A percentile compares a stretch with the other conserved stretches of the same genome.
Conservation (phyloP, 2,113 vertebrate species). For the Oncorhynchus mykiss region DNA sequence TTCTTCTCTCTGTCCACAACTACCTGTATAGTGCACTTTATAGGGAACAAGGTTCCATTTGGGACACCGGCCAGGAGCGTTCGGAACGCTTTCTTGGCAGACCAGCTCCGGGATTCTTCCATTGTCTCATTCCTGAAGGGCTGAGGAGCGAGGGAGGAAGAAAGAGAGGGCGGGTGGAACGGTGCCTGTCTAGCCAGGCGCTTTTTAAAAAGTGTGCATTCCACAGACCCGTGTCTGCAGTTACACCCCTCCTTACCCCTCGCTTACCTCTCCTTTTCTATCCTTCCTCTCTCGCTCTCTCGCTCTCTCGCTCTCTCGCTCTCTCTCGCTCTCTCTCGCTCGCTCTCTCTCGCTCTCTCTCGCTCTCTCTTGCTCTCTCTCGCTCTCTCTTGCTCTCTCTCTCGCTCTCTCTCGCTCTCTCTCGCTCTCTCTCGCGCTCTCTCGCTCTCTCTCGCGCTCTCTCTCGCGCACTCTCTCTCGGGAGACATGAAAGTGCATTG, state of each 20-base stretch:
- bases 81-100: slow-evolving; percentile 4
- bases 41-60: no score
- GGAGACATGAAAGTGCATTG: no score
- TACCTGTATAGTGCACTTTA: neutral
- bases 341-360: neutral
- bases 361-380: neutral
- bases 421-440: neutral
- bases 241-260: slow-evolving; percentile 17
- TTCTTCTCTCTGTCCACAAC: slow-evolving; percentile 1
- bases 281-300: neutral
- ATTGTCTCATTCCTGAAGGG: slow-evolving; percentile 64
- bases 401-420: neutral
- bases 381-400: no score
- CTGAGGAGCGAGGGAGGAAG: slow-evolving; percentile 37
- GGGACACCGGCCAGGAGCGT: no score
- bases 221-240: slow-evolving; percentile 34
- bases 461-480: neutral
- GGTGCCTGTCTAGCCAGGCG: slow-evolving; percentile 48
- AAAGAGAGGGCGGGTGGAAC: slow-evolving; percentile 37
- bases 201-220: slow-evolving; percentile 51
- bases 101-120: slow-evolving; percentile 59
- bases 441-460: neutral
- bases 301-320: neutral
- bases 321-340: neutral
- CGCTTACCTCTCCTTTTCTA: neutral